These are phyloP conservation scores for Mus spretus DNA, from an alignment of 2,797 vertebrate species.

Conservation along the genomic window DNA sequence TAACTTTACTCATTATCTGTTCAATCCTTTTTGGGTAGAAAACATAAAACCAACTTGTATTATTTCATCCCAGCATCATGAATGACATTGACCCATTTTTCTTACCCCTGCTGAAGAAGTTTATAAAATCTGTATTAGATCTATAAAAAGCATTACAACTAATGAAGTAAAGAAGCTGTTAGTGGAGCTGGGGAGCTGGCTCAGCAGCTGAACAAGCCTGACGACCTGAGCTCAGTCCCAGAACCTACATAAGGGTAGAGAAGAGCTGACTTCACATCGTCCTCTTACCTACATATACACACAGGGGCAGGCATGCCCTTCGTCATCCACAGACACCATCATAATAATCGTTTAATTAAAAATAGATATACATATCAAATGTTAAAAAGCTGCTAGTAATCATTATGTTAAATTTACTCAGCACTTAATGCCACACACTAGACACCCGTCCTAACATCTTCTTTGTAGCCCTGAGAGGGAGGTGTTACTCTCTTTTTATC, in stretches of 20 bases:
- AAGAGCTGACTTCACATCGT: no score
- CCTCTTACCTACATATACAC: not conserved
- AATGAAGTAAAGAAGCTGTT: not conserved
- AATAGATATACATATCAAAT: not conserved
- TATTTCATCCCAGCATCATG: not conserved
- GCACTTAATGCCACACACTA: not conserved
- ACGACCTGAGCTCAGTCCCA: not conserved
- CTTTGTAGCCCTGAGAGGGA: not conserved
- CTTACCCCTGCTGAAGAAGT: conserved; percentile 15
- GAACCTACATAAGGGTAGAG: not conserved
- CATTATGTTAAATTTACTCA: not conserved
- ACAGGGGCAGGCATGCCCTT: not conserved
- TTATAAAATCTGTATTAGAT: not conserved
- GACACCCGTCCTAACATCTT: not conserved
- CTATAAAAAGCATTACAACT: not conserved
- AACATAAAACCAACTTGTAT: conserved; percentile 20
- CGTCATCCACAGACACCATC: not conserved
- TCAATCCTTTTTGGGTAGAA: conserved; percentile 18
- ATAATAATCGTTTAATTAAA: not conserved
- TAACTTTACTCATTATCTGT: conserved; percentile 3
- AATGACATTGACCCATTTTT: conserved; percentile 41
- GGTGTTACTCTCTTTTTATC: not conserved
- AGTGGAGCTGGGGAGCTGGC: not conserved
- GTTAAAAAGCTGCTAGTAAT: not conserved
- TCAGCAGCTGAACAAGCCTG: not conserved